A percentile compares a stretch with the other conserved stretches of the same genome.
Evolutionary conservation across 2,888 invertebrate species (phyloP).

Genomic region (Aelia acuminata): DNA sequence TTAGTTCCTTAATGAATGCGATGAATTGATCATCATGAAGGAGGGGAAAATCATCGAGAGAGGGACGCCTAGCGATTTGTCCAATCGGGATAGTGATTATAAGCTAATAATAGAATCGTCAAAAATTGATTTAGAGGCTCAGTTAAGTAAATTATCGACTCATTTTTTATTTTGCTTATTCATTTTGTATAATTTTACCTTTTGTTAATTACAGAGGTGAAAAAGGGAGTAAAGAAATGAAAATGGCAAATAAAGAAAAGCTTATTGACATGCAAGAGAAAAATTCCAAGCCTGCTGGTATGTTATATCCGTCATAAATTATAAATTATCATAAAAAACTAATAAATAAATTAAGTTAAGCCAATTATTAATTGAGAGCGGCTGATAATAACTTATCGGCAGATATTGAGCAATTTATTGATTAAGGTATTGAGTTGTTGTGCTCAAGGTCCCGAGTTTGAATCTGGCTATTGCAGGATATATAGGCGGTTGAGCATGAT

Average conservation of each 20-base stretch:
- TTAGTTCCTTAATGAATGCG: conserved; percentile 74
- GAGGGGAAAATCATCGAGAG: conserved; percentile 73
- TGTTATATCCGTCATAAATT: background rate
- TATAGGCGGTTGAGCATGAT: too few species aligned
- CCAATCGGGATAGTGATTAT: conserved; percentile 69
- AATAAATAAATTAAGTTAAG: too few species aligned
- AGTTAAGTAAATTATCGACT: conserved; percentile 28
- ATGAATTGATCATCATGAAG: conserved; percentile 74
- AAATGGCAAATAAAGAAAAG: background rate
- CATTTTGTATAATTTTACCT: background rate
- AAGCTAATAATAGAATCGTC: conserved; percentile 67
- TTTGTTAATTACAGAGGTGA: background rate
- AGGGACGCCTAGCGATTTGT: conserved; percentile 73
- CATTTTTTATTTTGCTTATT: background rate
- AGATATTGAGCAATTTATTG: too few species aligned
- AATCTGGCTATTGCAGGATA: too few species aligned
- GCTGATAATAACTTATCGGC: too few species aligned
- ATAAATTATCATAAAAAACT: too few species aligned
- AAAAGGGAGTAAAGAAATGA: background rate
- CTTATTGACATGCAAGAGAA: background rate
- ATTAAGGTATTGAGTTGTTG: too few species aligned
- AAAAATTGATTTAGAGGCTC: background rate
- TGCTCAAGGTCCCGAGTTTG: too few species aligned
- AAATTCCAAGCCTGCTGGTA: background rate
- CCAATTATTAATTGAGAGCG: too few species aligned